Evolutionary conservation across 2,113 vertebrate species (phyloP), one percentile per base, ranked within the genome.

Genomic region (Oncorhynchus clarkii): DNA sequence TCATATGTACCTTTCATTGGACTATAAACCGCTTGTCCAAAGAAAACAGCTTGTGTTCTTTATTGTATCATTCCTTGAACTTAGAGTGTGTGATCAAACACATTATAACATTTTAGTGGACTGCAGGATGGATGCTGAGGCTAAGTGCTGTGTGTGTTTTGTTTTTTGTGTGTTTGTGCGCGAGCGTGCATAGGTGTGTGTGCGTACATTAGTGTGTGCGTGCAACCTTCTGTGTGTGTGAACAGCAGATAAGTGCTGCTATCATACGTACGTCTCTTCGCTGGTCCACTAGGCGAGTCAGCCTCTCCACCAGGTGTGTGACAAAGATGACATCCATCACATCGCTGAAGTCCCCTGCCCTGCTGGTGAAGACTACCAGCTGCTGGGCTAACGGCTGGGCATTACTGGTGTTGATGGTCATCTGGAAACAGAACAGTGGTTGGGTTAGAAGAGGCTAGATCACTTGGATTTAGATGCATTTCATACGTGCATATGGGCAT

Each of bases 311-410:
- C 81, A 97, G 94, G 71, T 95, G 94, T 9, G 96, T 95, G 85
- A 97, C 94, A 74, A 95, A 96, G 87, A 96, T 93, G 39, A 97
- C 90, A 67, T 97, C 96, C 95, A 96, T 96, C 91, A 95, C 95
- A 59, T 97, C 95, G 0, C 87, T 90, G 71, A 97, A 96, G 89
- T 92, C 90, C 1, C 91, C 92, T 34, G 95, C 94, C 80, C 88
- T 93, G 88, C 91, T 93, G 67, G 96, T 96, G 79, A 96, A 94
- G 75, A 93, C 87, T 69, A 92, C 93, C 73, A 97, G 88, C 86
- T 95, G 95, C 85, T 88, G 94, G 65, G 95, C 95, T 75, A 96
- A 86, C 72, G 92, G 90, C 80, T 93, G 90, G 70, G 93, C 95
- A 0, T 93, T 97, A 73, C 91, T 95, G 74, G 87, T 82, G 78